phyloP scores from a whole-genome alignment of 2,888 invertebrate species.

The Cantharis rustica region DNA sequence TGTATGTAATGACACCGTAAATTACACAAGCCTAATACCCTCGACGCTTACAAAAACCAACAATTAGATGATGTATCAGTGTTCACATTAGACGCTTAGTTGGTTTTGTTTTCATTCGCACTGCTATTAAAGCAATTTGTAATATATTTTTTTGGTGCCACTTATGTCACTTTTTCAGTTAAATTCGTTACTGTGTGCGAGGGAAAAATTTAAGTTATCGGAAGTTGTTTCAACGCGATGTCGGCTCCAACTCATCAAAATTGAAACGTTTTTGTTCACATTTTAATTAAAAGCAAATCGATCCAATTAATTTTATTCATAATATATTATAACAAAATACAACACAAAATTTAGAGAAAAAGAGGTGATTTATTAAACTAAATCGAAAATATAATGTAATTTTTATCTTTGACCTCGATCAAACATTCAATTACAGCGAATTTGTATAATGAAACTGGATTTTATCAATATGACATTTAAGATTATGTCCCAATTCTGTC shows the following conservation, averaged over 20 bases:
- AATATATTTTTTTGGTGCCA: not conserved
- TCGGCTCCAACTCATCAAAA: not conserved
- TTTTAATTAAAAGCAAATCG: not conserved
- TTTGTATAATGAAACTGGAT: slow-evolving; percentile 11
- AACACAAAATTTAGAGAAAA: not conserved
- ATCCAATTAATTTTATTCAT: not conserved
- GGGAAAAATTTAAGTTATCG: not conserved
- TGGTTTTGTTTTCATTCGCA: slow-evolving; percentile 22
- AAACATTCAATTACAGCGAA: slow-evolving; percentile 11
- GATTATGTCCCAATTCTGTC: slow-evolving; percentile 12
- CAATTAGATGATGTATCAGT: slow-evolving; percentile 41
- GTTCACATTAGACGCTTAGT: slow-evolving; percentile 31
- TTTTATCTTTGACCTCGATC: slow-evolving; percentile 9
- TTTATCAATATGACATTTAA: slow-evolving; percentile 20
- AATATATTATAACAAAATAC: not conserved
- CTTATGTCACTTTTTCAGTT: not conserved
- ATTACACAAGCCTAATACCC: slow-evolving; percentile 39
- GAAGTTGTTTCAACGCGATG: not conserved
- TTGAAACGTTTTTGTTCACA: not conserved
- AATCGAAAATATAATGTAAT: slow-evolving; percentile 3
- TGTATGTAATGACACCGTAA: slow-evolving; percentile 51
- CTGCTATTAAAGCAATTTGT: slow-evolving; percentile 26
- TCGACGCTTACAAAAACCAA: slow-evolving; percentile 44
- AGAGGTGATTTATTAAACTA: not conserved
- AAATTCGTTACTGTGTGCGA: not conserved